These are phyloP conservation scores for Heliconius sara DNA, from an alignment of 2,888 invertebrate species.

Conservation along the genomic window DNA sequence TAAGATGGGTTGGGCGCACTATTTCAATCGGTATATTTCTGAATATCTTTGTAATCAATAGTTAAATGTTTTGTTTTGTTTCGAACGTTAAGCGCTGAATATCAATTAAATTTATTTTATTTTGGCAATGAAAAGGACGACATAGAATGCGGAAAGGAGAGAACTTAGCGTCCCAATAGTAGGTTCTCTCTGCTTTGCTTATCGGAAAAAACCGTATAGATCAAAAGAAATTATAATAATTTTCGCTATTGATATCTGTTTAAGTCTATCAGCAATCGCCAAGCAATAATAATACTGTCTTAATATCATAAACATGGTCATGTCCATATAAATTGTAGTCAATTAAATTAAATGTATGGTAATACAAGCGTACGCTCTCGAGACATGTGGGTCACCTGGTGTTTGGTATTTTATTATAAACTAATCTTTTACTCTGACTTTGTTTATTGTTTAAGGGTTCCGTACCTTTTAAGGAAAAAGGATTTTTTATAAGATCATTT, in stretches of 20 bases:
- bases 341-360: constrained; percentile 39
- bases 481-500: too few species aligned
- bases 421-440: not conserved
- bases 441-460: too few species aligned
- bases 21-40: too few species aligned
- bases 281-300: constrained; percentile 31
- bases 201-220: not conserved
- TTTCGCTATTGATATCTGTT: not conserved
- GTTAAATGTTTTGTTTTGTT: too few species aligned
- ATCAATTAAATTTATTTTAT: too few species aligned
- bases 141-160: too few species aligned
- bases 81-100: too few species aligned
- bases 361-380: constrained; percentile 32
- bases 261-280: constrained; percentile 16
- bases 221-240: not conserved
- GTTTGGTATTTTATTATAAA: constrained; percentile 14
- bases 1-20: too few species aligned
- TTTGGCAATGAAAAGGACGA: too few species aligned
- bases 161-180: too few species aligned
- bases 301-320: constrained; percentile 34
- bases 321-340: constrained; percentile 36
- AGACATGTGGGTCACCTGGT: constrained; percentile 33
- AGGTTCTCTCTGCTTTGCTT: not conserved
- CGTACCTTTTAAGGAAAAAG: too few species aligned
- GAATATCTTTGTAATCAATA: too few species aligned